A percentile compares a stretch with the other conserved stretches of the same genome.
Evolutionary conservation across 2,113 vertebrate genomes (phyloP).

Genomic region (Marmota monax): DNA sequence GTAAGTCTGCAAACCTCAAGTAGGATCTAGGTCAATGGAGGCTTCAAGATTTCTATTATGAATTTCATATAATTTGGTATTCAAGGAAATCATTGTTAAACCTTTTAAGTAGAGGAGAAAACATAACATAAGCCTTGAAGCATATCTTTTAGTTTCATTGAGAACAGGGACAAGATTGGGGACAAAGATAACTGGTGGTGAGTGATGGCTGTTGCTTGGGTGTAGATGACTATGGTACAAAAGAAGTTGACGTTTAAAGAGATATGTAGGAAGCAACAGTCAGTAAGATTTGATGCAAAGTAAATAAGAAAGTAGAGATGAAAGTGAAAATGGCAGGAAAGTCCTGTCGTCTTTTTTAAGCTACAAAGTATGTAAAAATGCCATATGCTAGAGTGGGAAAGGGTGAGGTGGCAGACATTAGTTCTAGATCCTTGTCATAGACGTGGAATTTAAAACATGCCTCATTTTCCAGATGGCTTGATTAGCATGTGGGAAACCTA

Average conservation of each 20-base stretch:
- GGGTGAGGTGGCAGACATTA: not conserved
- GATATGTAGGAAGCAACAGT: not conserved
- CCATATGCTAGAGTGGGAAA: not conserved
- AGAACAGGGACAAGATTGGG: not conserved
- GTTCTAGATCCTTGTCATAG: not conserved
- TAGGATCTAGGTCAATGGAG: not conserved
- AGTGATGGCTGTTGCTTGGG: not conserved
- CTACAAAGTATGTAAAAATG: not conserved
- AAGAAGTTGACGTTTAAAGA: not conserved
- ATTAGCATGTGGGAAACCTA: constrained; percentile 69
- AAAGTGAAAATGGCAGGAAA: not conserved
- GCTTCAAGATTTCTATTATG: not conserved
- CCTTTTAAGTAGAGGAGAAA: not conserved
- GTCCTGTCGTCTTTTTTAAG: not conserved
- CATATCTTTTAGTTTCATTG: not conserved
- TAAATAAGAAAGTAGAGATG: not conserved
- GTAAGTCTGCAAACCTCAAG: not conserved
- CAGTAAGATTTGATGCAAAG: not conserved
- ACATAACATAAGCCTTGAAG: not conserved
- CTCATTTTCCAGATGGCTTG: constrained; percentile 79
- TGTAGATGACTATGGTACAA: not conserved
- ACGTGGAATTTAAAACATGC: not conserved
- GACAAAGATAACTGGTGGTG: not conserved
- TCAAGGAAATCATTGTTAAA: not conserved
- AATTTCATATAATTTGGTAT: not conserved